Evolutionary conservation across 2,888 invertebrate species (phyloP).

Genomic region (Hirudinaria manillensis): DNA sequence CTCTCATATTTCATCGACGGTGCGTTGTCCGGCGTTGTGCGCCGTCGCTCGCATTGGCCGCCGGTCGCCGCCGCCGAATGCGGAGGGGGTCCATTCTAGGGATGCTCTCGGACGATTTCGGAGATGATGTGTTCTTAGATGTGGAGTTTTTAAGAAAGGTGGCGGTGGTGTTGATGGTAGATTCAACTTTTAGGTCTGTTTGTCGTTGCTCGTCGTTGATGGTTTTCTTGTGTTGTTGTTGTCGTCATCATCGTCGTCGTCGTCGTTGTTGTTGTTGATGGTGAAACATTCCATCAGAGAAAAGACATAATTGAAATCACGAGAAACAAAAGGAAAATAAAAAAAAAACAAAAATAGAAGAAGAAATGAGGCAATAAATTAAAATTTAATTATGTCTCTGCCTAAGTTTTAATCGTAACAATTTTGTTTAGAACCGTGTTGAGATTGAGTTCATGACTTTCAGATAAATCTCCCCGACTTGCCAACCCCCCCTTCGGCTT

Average conservation of each 20-base stretch:
- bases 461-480: slow-evolving; percentile 3
- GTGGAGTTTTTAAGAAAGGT: background rate
- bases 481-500: background rate
- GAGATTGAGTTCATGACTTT: slow-evolving; percentile 15
- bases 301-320: too few relatives aligned
- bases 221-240: too few relatives aligned
- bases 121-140: background rate
- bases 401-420: slow-evolving; percentile 8
- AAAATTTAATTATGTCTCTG: slow-evolving; percentile 11
- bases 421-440: slow-evolving; percentile 14
- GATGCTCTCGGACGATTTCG: background rate
- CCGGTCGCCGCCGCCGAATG: background rate
- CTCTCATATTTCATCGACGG: slow-evolving; percentile 11
- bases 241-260: too few relatives aligned
- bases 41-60: background rate
- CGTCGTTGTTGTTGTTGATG: too few relatives aligned
- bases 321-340: too few relatives aligned
- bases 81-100: too few relatives aligned
- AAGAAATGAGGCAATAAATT: background rate
- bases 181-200: background rate
- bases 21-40: background rate
- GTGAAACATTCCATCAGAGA: too few relatives aligned
- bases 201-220: background rate
- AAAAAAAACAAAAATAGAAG: too few relatives aligned
- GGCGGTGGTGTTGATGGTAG: background rate